Conservation (phyloP, 2,113 vertebrate species). For the Actenoides hombroni region DNA sequence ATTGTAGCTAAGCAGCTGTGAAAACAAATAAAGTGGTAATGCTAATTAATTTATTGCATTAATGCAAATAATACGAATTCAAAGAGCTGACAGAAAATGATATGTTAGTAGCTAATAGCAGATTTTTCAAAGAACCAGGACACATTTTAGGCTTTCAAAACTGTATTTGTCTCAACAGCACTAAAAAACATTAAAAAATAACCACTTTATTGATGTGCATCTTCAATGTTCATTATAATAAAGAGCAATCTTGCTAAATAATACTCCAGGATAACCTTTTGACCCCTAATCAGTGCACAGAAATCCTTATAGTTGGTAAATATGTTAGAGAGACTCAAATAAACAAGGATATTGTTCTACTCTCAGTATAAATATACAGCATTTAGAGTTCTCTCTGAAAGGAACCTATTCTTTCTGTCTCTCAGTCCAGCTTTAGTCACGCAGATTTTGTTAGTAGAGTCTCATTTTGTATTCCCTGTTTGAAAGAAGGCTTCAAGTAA, state of each 20-base stretch:
- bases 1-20: conserved; percentile 50
- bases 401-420: background rate
- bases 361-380: background rate
- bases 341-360: background rate
- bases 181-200: conserved; percentile 49
- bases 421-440: background rate
- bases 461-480: background rate
- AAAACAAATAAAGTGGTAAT: conserved; percentile 65
- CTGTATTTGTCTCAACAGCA: conserved; percentile 50
- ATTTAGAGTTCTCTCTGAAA: background rate
- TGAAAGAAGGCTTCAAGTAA: background rate
- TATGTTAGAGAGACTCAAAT: conserved; percentile 29
- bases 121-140: conserved; percentile 44
- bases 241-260: conserved; percentile 63
- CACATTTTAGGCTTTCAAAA: conserved; percentile 42
- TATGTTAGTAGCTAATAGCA: conserved; percentile 48
- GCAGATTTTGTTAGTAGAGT: background rate
- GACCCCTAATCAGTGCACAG: conserved; percentile 50
- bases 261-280: conserved; percentile 61
- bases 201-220: conserved; percentile 56
- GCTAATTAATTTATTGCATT: conserved; percentile 58
- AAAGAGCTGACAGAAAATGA: conserved; percentile 63
- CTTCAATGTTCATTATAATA: conserved; percentile 62
- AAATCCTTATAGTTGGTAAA: conserved; percentile 63
- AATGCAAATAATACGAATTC: conserved; percentile 62